Base-by-base conservation (phyloP, 2,113 vertebrate species). In the Poeciliopsis occidentalis region DNA sequence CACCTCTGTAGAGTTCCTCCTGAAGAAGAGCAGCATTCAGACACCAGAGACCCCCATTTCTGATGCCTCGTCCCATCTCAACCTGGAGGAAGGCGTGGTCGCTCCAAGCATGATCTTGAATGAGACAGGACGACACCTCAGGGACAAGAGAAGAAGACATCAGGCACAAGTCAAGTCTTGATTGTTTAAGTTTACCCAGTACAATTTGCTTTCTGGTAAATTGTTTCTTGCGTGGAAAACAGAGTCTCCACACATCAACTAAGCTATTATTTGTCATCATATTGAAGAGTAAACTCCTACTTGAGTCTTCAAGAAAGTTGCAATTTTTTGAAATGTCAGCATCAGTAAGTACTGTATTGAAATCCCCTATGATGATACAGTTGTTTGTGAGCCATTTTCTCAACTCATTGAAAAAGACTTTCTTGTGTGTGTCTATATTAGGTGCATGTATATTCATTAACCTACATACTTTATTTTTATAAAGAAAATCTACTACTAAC, bases 381-480 rank as follows among this genome's bases (percentile, higher is more conserved):
- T 62, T 7, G 0, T 5, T 62, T 0, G 30, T 2, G 0, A 37
- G 0, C 60, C 13, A 62, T 7, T 30, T 8, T 15, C 12, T 62
- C 2, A 62, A 17, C 6, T 2, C 13, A 27, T 1, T 6, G 0
- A 15, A 62, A 62, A 0, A 62, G 17, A 0, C 0, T 13, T 62
- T 30, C 30, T 8, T 29, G 0, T 30, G 3, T 30, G 27, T 30
- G 1, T 30, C 27, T 29, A 27, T 15, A 7, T 62, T 30, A 1
- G 60, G 29, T 7, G 27, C 27, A 30, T 62, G 60, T 2, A 62
- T 15, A 8, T 62, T 62, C 0, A 62, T 62, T 1, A 30, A 7
- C 30, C 60, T 62, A 2, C 17, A 62, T 1, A 1, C 0, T 7
- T 7, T 30, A 15, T 62, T 62, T 1, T 62, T 62, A 0, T 30